A percentile compares a stretch with the other conserved stretches of the same genome.
Evolutionary conservation across 2,797 vertebrate genomes (phyloP).

Genomic region (Gambusia yucatana): DNA sequence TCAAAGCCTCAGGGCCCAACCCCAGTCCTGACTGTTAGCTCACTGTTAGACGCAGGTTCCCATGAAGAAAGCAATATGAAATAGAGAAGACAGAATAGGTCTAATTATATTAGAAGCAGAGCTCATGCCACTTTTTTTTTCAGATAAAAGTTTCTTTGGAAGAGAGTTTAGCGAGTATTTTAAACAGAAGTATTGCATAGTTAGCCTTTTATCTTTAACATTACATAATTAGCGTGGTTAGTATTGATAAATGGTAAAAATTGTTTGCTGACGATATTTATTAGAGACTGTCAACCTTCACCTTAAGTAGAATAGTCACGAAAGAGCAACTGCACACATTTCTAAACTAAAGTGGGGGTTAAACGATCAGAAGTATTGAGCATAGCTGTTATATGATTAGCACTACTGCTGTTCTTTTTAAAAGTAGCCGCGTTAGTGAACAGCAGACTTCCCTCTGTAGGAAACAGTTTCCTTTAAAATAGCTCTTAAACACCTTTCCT

Average conservation of each 20-base stretch:
- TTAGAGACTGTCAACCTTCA: not conserved
- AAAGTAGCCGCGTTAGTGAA: not conserved
- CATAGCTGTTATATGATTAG: not conserved
- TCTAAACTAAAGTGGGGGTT: not conserved
- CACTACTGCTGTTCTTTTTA: not conserved
- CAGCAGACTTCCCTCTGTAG: not conserved
- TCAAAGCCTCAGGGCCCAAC: not conserved
- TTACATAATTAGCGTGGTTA: not conserved
- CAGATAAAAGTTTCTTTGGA: not conserved
- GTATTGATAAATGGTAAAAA: not conserved
- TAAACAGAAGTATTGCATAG: not conserved
- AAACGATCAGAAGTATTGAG: not conserved
- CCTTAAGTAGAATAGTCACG: not conserved
- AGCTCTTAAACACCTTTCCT: not conserved
- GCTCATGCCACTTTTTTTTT: too few relatives aligned
- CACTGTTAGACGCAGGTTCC: not conserved
- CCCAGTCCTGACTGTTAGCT: not conserved
- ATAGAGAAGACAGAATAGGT: conserved; percentile 15
- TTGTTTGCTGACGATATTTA: not conserved
- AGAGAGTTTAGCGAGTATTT: not conserved
- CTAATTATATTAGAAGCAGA: not conserved
- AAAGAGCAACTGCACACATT: not conserved
- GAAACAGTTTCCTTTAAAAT: not conserved
- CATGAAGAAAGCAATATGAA: conserved; percentile 1
- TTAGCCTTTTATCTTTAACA: not conserved